phyloP scores from a whole-genome alignment of 2,888 invertebrate genomes.

The Eremobia ochroleuca region DNA sequence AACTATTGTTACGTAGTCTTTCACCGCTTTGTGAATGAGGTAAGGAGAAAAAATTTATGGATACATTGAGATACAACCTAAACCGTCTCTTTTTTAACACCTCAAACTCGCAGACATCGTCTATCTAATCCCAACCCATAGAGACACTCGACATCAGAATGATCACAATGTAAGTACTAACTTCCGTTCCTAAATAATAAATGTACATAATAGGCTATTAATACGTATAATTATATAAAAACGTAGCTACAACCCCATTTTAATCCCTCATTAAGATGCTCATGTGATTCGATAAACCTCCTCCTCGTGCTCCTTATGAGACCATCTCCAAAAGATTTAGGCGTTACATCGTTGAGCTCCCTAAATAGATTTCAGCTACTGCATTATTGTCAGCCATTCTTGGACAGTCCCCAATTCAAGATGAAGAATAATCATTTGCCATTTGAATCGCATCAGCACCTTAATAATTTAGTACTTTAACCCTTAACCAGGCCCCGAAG shows the following conservation, averaged over 20 bases:
- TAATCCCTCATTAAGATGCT: background rate
- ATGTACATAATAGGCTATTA: background rate
- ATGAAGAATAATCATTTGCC: background rate
- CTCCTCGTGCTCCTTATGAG: background rate
- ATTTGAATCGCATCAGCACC: background rate
- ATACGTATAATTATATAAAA: background rate
- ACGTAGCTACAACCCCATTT: background rate
- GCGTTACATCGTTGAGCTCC: background rate
- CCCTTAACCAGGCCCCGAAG: no score
- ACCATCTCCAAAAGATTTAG: background rate
- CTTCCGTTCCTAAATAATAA: slow-evolving; percentile 9
- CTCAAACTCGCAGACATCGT: background rate
- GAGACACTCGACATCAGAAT: background rate
- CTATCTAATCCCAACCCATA: background rate
- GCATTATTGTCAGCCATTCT: background rate
- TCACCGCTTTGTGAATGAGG: background rate
- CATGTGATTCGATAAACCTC: background rate
- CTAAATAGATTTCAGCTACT: background rate
- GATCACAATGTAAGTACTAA: background rate
- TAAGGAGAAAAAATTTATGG: background rate
- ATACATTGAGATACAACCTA: background rate
- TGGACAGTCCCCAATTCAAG: background rate
- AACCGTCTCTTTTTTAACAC: background rate
- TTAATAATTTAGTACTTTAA: background rate
- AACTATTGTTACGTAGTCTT: background rate